These are phyloP conservation scores for Anthoptus insignis DNA, from an alignment of 2,888 invertebrate species.

Conservation along the genomic window DNA sequence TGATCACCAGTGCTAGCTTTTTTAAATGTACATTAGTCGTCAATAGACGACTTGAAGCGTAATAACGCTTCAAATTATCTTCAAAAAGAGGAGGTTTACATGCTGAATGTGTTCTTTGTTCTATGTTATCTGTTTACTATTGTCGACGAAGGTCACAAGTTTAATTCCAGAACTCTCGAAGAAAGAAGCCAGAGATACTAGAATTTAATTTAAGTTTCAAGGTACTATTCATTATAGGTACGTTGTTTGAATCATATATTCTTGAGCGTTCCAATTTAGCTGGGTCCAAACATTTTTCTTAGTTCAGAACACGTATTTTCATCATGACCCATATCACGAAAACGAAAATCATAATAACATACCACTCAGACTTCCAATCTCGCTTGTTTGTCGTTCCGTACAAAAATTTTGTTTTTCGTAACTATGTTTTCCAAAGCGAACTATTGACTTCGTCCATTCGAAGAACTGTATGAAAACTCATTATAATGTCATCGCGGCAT, in stretches of 20 bases:
- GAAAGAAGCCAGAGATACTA: not conserved
- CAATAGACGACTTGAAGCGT: too few species aligned
- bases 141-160: not conserved
- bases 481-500: conserved; percentile 36
- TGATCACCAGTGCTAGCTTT: too few species aligned
- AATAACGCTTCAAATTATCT: too few species aligned
- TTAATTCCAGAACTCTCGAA: not conserved
- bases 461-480: conserved; percentile 34
- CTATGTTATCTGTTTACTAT: too few species aligned
- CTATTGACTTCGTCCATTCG: conserved; percentile 10
- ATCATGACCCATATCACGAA: conserved; percentile 27
- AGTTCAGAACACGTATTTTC: conserved; percentile 32
- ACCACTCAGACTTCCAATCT: conserved; percentile 33
- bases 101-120: too few species aligned
- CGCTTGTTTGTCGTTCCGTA: conserved; percentile 35
- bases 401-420: conserved; percentile 33
- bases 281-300: conserved; percentile 14
- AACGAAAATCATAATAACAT: conserved; percentile 33
- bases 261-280: conserved; percentile 19
- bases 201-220: not conserved
- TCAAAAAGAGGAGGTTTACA: too few species aligned
- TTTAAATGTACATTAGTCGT: too few species aligned
- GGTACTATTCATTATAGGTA: not conserved
- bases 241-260: conserved; percentile 2
- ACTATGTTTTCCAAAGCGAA: conserved; percentile 31